Evolutionary conservation across 2,888 invertebrate genomes (phyloP).

Genomic region (Hypercompe scribonia): DNA sequence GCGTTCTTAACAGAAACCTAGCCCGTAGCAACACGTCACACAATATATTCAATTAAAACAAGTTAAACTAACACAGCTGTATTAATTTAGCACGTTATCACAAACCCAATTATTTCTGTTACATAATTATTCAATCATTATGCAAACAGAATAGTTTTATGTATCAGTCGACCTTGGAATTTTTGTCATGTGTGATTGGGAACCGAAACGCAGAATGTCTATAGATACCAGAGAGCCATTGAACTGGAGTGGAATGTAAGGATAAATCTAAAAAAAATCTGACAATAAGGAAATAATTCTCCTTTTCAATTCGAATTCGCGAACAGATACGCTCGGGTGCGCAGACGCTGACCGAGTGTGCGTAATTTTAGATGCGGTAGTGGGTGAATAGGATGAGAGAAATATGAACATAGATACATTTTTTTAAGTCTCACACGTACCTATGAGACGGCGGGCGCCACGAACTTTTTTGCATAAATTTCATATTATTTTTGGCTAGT

Average conservation of each 20-base stretch:
- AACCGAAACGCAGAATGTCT: background rate
- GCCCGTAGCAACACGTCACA: background rate
- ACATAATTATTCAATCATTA: slow-evolving; percentile 49
- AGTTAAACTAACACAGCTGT: slow-evolving; percentile 2
- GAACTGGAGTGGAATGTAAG: background rate
- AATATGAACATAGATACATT: slow-evolving; percentile 10
- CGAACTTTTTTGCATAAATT: background rate
- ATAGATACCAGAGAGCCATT: background rate
- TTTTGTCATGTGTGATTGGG: background rate
- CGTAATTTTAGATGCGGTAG: slow-evolving; percentile 16
- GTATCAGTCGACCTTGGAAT: slow-evolving; percentile 6
- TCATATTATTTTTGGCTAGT: slow-evolving; percentile 4
- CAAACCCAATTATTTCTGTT: slow-evolving; percentile 42
- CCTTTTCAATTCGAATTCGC: background rate
- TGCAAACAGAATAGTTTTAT: background rate
- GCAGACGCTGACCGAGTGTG: slow-evolving; percentile 14
- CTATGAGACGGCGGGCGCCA: background rate
- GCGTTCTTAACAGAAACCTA: background rate
- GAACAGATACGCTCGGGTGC: slow-evolving; percentile 2
- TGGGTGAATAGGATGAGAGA: slow-evolving; percentile 20
- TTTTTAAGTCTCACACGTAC: background rate
- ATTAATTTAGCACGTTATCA: slow-evolving; percentile 30
- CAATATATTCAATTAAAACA: slow-evolving; percentile 5
- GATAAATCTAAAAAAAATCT: background rate
- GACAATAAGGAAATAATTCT: slow-evolving; percentile 1